A percentile compares a stretch with the other conserved stretches of the same genome.
Conservation (phyloP, 2,797 vertebrate species). For the Danio aesculapii region DNA sequence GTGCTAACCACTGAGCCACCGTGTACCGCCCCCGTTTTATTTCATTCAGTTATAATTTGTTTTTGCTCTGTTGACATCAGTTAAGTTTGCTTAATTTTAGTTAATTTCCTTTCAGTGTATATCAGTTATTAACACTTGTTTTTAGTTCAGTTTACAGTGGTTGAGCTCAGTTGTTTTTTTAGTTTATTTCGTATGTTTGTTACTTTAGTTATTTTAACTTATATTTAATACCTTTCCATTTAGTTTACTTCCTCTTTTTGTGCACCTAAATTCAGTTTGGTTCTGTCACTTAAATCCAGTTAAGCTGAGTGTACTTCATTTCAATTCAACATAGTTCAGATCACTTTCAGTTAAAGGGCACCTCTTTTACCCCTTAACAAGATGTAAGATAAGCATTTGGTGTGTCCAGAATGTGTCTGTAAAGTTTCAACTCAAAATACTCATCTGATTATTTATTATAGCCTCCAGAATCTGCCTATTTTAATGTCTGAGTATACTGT, state of each 20-base stretch:
- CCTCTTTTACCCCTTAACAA: too few species aligned
- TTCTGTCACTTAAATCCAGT: background rate
- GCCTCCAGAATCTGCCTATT: too few species aligned
- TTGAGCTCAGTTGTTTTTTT: too few species aligned
- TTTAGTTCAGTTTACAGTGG: background rate
- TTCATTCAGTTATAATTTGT: too few species aligned
- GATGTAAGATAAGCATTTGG: too few species aligned
- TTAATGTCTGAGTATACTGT: too few species aligned
- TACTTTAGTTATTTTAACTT: background rate
- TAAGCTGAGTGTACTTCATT: background rate
- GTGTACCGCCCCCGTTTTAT: too few species aligned
- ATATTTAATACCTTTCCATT: background rate
- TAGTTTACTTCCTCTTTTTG: background rate
- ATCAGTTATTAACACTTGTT: background rate
- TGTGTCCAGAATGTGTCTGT: too few species aligned
- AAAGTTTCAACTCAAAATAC: too few species aligned
- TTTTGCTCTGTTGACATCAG: background rate
- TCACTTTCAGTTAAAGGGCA: background rate
- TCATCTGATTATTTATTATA: too few species aligned
- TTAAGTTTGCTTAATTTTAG: background rate
- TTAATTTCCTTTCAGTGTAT: background rate
- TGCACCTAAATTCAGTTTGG: background rate
- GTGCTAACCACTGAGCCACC: too few species aligned
- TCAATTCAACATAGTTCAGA: background rate
- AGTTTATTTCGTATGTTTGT: background rate